Evolutionary conservation across 2,888 invertebrate genomes (phyloP).

Genomic region (Agonopterix arenella): DNA sequence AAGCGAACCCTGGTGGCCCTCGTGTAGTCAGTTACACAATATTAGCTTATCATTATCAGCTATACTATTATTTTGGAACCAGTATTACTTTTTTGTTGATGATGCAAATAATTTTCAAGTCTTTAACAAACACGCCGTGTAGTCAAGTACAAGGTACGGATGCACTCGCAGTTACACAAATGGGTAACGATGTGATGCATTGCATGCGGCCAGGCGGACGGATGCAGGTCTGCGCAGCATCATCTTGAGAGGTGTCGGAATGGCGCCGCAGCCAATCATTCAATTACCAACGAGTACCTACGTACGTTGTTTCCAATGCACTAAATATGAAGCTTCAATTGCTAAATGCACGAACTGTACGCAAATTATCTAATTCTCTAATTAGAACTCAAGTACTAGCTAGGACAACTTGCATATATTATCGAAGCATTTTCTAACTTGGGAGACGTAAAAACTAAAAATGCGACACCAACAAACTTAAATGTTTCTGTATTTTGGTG

Average conservation of each 20-base stretch:
- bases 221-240: constrained; percentile 43
- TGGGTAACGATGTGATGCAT: constrained; percentile 40
- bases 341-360: background rate
- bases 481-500: no score
- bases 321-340: background rate
- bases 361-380: background rate
- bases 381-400: no score
- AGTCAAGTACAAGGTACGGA: background rate
- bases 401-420: no score
- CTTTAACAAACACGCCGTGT: background rate
- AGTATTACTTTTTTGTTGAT: no score
- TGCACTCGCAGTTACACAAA: constrained; percentile 20
- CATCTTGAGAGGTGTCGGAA: constrained; percentile 56
- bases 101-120: no score
- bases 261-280: constrained; percentile 62
- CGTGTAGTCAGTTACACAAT: no score
- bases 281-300: constrained; percentile 36
- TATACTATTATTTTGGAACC: no score
- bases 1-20: no score
- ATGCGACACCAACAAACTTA: no score
- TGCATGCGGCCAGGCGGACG: constrained; percentile 21
- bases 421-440: no score
- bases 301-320: constrained; percentile 23
- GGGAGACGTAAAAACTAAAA: no score
- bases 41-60: no score